These are phyloP conservation scores for Gymnogyps californianus DNA, from an alignment of 2,113 vertebrate genomes.

Conservation along the genomic window DNA sequence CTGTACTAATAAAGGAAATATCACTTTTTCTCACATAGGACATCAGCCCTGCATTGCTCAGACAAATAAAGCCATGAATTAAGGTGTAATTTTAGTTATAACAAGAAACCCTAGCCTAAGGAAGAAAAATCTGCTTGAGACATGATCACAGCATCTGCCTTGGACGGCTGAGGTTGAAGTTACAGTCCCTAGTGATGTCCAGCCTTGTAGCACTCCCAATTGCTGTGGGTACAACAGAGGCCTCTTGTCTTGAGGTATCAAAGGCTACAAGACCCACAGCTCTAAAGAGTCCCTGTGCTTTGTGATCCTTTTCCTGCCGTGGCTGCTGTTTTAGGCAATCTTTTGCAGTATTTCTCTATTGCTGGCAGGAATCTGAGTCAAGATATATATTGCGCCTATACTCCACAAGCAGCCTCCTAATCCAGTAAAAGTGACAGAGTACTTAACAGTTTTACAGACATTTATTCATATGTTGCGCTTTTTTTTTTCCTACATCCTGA, in stretches of 20 bases:
- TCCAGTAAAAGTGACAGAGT: background rate
- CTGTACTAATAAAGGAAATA: constrained; percentile 58
- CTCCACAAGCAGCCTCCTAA: background rate
- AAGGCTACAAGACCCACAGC: background rate
- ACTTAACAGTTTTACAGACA: background rate
- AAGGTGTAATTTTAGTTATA: constrained; percentile 30
- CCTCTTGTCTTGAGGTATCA: background rate
- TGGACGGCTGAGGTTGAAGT: background rate
- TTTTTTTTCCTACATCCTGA: background rate
- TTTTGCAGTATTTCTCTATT: background rate
- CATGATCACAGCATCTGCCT: background rate
- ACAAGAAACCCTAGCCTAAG: background rate
- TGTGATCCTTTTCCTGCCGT: background rate
- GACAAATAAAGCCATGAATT: constrained; percentile 59
- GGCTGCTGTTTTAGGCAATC: background rate
- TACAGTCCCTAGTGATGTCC: background rate
- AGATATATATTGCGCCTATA: background rate
- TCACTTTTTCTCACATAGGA: constrained; percentile 47
- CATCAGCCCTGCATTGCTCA: constrained; percentile 51
- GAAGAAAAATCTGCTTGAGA: background rate
- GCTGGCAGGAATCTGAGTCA: background rate
- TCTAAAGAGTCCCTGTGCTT: background rate
- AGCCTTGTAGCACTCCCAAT: background rate
- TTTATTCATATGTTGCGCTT: rapidly evolving
- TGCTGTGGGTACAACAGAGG: background rate